Evolutionary conservation across 2,113 vertebrate species (phyloP).

Genomic region (Crotalus helleri): DNA sequence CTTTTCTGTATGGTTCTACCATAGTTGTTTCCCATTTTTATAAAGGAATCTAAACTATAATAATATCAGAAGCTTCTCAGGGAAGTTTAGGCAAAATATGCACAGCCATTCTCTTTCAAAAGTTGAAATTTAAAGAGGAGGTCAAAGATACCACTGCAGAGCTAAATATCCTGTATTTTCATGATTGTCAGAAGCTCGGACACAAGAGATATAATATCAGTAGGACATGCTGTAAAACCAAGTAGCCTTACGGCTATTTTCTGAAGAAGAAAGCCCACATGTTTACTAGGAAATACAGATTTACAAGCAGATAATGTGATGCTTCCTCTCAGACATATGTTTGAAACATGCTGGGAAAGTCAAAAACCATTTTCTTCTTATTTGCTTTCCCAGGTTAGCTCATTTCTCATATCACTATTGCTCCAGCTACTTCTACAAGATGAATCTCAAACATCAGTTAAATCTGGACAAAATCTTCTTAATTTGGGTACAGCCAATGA

Average conservation of each 20-base stretch:
- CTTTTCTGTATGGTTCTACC: background rate
- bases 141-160: conserved; percentile 48
- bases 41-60: conserved; percentile 33
- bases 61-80: conserved; percentile 37
- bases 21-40: background rate
- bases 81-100: conserved; percentile 29
- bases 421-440: background rate
- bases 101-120: conserved; percentile 38
- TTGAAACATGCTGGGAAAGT: background rate
- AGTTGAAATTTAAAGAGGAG: conserved; percentile 55
- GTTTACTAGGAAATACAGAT: conserved; percentile 39
- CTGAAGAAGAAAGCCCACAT: background rate
- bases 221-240: conserved; percentile 45
- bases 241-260: conserved; percentile 40
- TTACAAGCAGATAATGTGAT: background rate
- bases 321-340: background rate
- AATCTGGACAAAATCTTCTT: background rate
- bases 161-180: conserved; percentile 38
- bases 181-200: conserved; percentile 45
- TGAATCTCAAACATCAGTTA: background rate
- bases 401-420: background rate
- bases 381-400: background rate
- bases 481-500: too few species aligned
- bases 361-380: background rate
- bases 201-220: conserved; percentile 53